phyloP scores from a whole-genome alignment of 2,113 vertebrate genomes.

The Phaethon lepturus region DNA sequence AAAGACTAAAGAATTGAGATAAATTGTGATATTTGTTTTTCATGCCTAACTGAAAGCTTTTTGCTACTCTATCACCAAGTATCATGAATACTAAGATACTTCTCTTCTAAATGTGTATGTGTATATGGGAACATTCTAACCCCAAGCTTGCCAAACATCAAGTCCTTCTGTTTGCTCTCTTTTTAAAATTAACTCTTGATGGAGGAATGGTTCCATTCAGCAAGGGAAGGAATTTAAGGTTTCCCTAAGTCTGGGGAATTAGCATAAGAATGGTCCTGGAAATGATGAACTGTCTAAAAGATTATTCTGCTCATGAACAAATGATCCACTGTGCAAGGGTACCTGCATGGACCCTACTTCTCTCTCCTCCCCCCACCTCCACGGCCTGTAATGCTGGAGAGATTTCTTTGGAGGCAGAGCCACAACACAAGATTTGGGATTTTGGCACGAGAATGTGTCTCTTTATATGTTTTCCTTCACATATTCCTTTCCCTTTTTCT shows the following conservation, averaged over 20 bases:
- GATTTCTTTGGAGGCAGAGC: not conserved
- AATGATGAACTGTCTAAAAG: conserved; percentile 54
- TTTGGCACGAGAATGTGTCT: not conserved
- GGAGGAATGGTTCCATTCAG: conserved; percentile 47
- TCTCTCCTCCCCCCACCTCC: not conserved
- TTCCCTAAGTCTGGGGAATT: conserved; percentile 45
- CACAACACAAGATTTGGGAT: not conserved
- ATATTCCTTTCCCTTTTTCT: not conserved
- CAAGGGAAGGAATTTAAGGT: conserved; percentile 14
- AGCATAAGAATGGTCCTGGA: conserved; percentile 54
- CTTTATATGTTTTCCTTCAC: not conserved
- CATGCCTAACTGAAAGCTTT: conserved; percentile 57
- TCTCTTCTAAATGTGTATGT: conserved; percentile 66
- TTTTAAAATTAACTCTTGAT: conserved; percentile 75
- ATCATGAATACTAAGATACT: conserved; percentile 68
- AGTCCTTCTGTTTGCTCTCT: conserved; percentile 65
- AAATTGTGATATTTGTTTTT: conserved; percentile 65
- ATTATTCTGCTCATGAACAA: conserved; percentile 30
- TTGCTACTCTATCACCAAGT: conserved; percentile 57
- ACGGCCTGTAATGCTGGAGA: not conserved
- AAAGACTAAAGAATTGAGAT: conserved; percentile 58
- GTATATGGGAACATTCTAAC: conserved; percentile 69
- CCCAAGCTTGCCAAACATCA: conserved; percentile 65
- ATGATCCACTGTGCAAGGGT: not conserved
- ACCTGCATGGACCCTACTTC: not conserved